phyloP scores from a whole-genome alignment of 2,888 invertebrate species.

The Torymus auratus region DNA sequence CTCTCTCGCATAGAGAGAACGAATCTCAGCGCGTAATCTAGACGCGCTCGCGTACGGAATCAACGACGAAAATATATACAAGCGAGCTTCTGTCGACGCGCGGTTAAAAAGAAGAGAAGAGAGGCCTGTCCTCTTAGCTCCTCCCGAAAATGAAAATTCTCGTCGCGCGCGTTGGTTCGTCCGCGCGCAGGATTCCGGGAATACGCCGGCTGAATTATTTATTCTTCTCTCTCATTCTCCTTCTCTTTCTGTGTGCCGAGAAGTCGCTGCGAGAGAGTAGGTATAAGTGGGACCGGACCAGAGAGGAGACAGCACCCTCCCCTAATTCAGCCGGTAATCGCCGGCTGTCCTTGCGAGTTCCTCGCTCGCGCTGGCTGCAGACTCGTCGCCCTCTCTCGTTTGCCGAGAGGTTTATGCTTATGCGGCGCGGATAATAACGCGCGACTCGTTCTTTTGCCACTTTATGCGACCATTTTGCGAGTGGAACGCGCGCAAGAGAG shows the following conservation, averaged over 20 bases:
- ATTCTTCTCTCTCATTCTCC: constrained; percentile 56
- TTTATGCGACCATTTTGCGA: constrained; percentile 65
- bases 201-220: constrained; percentile 61
- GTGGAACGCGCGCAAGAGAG: too few species aligned
- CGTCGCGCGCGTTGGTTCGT: constrained; percentile 49
- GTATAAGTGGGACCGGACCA: constrained; percentile 48
- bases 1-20: neutral
- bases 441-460: constrained; percentile 68
- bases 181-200: constrained; percentile 56
- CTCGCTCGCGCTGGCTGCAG: constrained; percentile 12
- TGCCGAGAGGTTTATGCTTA: constrained; percentile 55
- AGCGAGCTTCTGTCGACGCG: neutral
- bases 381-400: constrained; percentile 40
- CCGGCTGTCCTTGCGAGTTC: constrained; percentile 59
- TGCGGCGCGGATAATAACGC: constrained; percentile 57
- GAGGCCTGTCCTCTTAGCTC: constrained; percentile 32
- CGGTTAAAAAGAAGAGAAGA: constrained; percentile 14
- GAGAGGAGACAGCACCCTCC: constrained; percentile 52
- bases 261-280: constrained; percentile 37
- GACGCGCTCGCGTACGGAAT: neutral
- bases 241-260: constrained; percentile 47
- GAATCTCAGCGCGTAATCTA: too few species aligned
- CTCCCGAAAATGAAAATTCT: constrained; percentile 60
- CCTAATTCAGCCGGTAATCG: constrained; percentile 62
- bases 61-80: constrained; percentile 14